Conservation (phyloP, 2,888 invertebrate species). For the Melieria omissa region DNA sequence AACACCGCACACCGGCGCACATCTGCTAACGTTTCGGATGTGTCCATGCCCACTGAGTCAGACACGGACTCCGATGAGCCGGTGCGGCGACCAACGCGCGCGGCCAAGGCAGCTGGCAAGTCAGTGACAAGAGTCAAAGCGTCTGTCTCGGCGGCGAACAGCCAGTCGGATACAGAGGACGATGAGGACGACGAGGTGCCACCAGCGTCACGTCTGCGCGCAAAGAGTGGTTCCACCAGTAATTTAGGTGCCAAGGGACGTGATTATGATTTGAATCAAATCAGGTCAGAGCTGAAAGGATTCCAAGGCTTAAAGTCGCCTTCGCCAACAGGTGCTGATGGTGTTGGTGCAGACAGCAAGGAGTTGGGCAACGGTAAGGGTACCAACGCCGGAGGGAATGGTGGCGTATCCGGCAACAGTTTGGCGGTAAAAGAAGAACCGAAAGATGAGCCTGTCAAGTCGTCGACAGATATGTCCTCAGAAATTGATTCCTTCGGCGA, state of each 20-base stretch:
- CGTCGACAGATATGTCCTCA: constrained; percentile 63
- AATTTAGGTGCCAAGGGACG: constrained; percentile 69
- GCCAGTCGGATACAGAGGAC: constrained; percentile 70
- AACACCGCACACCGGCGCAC: constrained; percentile 67
- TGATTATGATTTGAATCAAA: constrained; percentile 86
- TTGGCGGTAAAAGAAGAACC: constrained; percentile 41
- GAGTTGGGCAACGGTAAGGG: constrained; percentile 43
- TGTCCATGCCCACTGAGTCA: constrained; percentile 71
- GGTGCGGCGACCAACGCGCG: constrained; percentile 61
- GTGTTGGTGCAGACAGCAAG: constrained; percentile 36
- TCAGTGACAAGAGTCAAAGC: constrained; percentile 44
- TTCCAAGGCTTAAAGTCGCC: constrained; percentile 72
- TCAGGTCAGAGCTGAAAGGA: constrained; percentile 85
- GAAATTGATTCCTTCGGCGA: constrained; percentile 65
- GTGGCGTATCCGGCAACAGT: constrained; percentile 31
- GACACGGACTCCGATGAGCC: constrained; percentile 71
- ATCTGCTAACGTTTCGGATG: constrained; percentile 70
- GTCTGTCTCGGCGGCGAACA: constrained; percentile 62
- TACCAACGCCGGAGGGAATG: constrained; percentile 39
- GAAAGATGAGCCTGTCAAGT: constrained; percentile 54
- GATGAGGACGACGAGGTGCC: constrained; percentile 58
- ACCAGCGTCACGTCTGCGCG: constrained; percentile 57
- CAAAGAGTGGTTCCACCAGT: constrained; percentile 41
- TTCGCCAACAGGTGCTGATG: constrained; percentile 38
- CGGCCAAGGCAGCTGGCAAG: constrained; percentile 47